These are phyloP conservation scores for Drosophila obscura DNA, from an alignment of 1,140 invertebrate species.

Conservation along the genomic window DNA sequence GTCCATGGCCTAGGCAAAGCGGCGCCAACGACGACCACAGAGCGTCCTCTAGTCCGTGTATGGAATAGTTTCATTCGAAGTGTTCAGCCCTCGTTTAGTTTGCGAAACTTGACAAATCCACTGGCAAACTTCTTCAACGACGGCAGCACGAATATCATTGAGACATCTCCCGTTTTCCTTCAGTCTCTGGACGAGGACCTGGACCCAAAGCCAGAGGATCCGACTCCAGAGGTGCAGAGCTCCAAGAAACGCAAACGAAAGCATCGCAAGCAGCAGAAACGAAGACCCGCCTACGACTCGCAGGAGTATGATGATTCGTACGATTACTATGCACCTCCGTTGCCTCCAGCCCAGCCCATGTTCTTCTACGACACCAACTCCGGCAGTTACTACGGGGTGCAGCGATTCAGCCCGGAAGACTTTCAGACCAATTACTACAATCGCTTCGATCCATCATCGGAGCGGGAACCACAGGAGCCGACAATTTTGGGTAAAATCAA, in stretches of 20 bases:
- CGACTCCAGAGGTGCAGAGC: slow-evolving; percentile 9
- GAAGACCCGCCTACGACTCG: slow-evolving; percentile 31
- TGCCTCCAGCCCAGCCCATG: slow-evolving; percentile 36
- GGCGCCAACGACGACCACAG: slow-evolving; percentile 46
- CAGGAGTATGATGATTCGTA: slow-evolving; percentile 49
- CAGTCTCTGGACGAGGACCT: slow-evolving; percentile 24
- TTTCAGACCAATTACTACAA: slow-evolving; percentile 44
- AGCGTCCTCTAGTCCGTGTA: slow-evolving; percentile 64
- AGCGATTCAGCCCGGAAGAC: slow-evolving; percentile 43
- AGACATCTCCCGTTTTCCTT: slow-evolving; percentile 58
- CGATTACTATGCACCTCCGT: slow-evolving; percentile 38
- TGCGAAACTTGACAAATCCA: slow-evolving; percentile 74
- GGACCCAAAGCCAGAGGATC: slow-evolving; percentile 20
- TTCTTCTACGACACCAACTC: slow-evolving; percentile 60
- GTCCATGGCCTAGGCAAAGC: slow-evolving; percentile 38
- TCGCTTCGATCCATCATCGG: slow-evolving; percentile 9
- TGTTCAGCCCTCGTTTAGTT: slow-evolving; percentile 60
- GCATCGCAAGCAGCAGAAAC: slow-evolving; percentile 63
- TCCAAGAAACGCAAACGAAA: slow-evolving; percentile 64
- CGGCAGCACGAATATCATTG: slow-evolving; percentile 68
- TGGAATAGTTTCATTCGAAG: slow-evolving; percentile 78
- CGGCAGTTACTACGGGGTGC: slow-evolving; percentile 62
- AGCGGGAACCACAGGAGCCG: slow-evolving; percentile 6
- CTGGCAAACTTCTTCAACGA: slow-evolving; percentile 71
- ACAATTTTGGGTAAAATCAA: slow-evolving; percentile 28